phyloP scores from a whole-genome alignment of 2,888 invertebrate species.

The Melinaea menophilus region DNA sequence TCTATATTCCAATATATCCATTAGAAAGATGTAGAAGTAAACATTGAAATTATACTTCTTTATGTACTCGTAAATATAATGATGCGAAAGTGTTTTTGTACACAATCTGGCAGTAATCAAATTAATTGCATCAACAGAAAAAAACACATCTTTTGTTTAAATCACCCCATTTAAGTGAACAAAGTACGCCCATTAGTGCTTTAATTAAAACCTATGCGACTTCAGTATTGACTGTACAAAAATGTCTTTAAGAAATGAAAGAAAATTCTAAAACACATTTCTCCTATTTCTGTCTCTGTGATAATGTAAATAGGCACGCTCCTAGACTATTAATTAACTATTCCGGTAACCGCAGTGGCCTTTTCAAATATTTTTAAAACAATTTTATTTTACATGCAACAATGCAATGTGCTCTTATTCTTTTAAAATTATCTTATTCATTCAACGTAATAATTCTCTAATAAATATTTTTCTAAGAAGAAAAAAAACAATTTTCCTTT shows the following conservation, averaged over 20 bases:
- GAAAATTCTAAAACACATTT: not conserved
- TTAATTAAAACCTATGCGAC: constrained; percentile 5
- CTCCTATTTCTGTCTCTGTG: not conserved
- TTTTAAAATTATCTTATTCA: not conserved
- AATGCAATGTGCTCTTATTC: not conserved
- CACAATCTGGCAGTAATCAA: not conserved
- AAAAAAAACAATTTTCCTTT: not conserved
- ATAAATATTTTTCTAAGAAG: not conserved
- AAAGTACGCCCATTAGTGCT: constrained; percentile 7
- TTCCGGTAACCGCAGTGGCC: not conserved
- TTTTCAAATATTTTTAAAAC: not conserved
- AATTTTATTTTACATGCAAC: too few species aligned
- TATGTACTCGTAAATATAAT: too few species aligned
- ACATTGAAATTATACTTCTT: too few species aligned
- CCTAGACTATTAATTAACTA: not conserved
- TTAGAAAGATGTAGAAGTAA: too few species aligned
- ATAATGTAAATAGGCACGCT: not conserved
- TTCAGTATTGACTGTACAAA: constrained; percentile 2
- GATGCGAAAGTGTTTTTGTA: too few species aligned
- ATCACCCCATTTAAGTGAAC: constrained; percentile 3
- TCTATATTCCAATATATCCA: too few species aligned
- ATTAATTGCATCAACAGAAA: constrained; percentile 3
- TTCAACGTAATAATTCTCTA: not conserved
- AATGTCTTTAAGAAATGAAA: not conserved
- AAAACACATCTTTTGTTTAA: constrained; percentile 2